Percentiles rank a stretch among this genome's conserved stretches.
Conservation (phyloP, 2,888 invertebrate genomes). For the Orchesella flavescens region DNA sequence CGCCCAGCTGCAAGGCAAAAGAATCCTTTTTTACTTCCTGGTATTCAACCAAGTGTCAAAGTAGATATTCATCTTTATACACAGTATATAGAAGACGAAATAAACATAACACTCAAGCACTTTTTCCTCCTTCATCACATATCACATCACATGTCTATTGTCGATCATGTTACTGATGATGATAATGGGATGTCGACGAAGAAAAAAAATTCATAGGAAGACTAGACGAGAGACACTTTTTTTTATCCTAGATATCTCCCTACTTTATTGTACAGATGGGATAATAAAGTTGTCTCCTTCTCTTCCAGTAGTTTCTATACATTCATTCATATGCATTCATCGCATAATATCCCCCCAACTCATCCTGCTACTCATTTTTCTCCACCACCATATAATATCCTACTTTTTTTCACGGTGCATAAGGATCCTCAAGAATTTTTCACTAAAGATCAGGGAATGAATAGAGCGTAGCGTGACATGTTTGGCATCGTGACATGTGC, state of each 20-base stretch:
- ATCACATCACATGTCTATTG: conserved; percentile 32
- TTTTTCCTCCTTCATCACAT: conserved; percentile 7
- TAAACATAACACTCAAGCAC: conserved; percentile 23
- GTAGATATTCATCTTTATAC: neutral
- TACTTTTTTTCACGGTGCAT: neutral
- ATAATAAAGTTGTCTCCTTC: conserved; percentile 54
- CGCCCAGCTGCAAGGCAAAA: neutral
- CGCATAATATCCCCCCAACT: neutral
- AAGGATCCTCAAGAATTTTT: conserved; percentile 34
- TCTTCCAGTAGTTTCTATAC: no score
- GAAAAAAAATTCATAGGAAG: neutral
- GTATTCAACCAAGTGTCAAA: neutral
- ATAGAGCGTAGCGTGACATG: conserved; percentile 13
- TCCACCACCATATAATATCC: neutral
- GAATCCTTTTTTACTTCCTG: neutral
- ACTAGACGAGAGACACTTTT: conserved; percentile 18
- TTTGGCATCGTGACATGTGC: conserved; percentile 37
- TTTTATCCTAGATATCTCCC: neutral
- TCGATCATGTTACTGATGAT: conserved; percentile 39
- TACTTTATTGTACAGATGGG: conserved; percentile 41
- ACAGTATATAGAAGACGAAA: neutral
- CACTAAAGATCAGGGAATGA: neutral
- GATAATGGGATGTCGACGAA: conserved; percentile 30
- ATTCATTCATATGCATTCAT: no score
- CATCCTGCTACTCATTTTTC: conserved; percentile 9